Base-by-base conservation (phyloP, 2,888 invertebrate genomes). In the Tryphoninae sp. region DNA sequence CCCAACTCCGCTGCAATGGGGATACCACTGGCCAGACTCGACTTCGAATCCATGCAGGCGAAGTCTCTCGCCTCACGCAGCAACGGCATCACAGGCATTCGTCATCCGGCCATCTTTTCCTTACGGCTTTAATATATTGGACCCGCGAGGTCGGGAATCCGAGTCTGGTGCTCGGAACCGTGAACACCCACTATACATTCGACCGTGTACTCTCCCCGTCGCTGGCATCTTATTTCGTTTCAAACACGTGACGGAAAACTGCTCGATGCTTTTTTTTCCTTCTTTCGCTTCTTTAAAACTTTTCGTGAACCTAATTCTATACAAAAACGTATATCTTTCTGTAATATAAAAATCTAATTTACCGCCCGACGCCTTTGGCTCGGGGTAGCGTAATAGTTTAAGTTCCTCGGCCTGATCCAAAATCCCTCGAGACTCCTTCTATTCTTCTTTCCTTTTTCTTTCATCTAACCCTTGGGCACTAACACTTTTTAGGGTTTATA, bases 51-150 rank as follows among this genome's bases (percentile, higher is more conserved):
- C 80, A 65, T 65, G 75, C 80, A 76, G 71, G 75, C 80, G 65
- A 71, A 71, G 64, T 51, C 55, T 55, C 65, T 58, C 49, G 26
- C 62, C 74, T 69, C 79, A 71, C 71, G 65, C 75, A 72, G 65
- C 86, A 87, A 89, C 88, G 86, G 86, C 90, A 89, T 90, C 89
- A 80, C 76, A 53, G 88, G 89, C 90, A 90, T 90, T 90, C 89
- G 90, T 90, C 90, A 89, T 84, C 86, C 87, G 86, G 88, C 87
- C 88, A 89, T 90, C 88, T 90, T 90, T 90, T 90, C 89, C 89
- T 86, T 86, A 71, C 89, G 86, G 87, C 85, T 89, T 77, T 77
- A 90, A 90, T 90, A 90, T 90, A 90, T 90, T 90, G 89, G 89
- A 87, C 83, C 85, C 88, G 87, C 88, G 83, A 81, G 83, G 85